phyloP scores from a whole-genome alignment of 2,888 invertebrate genomes.

The Pantelozetes paolii region DNA sequence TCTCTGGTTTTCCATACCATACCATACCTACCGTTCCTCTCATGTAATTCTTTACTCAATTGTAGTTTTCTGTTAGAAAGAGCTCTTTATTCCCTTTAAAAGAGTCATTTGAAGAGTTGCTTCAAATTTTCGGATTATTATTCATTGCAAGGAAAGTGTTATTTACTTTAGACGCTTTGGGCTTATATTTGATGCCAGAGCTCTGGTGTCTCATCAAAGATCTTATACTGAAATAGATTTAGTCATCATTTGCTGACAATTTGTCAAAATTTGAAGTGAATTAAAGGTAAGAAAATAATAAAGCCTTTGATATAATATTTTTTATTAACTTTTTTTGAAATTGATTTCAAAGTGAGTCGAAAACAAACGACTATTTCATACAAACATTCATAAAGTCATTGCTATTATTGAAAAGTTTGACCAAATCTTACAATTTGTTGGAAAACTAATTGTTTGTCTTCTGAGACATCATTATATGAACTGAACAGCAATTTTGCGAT shows the following conservation, averaged over 20 bases:
- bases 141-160: constrained; percentile 14
- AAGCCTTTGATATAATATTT: neutral
- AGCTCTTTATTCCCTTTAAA: neutral
- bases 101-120: neutral
- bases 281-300: neutral
- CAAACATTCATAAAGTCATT: too few relatives aligned
- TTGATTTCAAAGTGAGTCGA: neutral
- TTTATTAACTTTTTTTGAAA: neutral
- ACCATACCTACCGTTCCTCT: too few relatives aligned
- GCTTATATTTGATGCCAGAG: neutral
- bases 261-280: too few relatives aligned
- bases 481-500: constrained; percentile 14
- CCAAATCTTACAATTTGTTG: neutral
- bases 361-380: neutral
- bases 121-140: constrained; percentile 6
- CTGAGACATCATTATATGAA: neutral
- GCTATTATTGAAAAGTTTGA: too few relatives aligned
- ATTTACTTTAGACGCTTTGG: constrained; percentile 18
- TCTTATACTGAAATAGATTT: too few relatives aligned
- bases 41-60: neutral
- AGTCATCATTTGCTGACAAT: too few relatives aligned
- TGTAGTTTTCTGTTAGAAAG: neutral
- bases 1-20: neutral
- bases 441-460: constrained; percentile 6
- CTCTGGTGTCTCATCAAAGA: neutral